Conservation (phyloP, 2,113 vertebrate species). For the Machaerirhynchus nigripectus region DNA sequence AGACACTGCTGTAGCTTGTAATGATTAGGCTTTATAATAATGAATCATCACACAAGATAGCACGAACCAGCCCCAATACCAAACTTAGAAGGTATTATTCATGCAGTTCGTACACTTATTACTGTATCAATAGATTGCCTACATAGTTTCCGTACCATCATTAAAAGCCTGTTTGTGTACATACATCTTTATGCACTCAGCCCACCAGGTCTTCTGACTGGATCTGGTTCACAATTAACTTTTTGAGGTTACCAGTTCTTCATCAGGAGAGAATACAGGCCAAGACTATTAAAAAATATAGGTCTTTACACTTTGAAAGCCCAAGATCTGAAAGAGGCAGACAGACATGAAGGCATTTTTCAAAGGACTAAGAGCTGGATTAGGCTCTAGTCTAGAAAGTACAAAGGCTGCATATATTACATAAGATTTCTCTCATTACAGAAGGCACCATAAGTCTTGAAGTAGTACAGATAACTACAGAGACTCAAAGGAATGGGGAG, state of each 20-base stretch:
- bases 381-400: neutral
- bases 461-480: neutral
- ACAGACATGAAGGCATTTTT: neutral
- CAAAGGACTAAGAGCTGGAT: neutral
- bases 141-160: neutral
- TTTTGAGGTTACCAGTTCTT: neutral
- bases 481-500: neutral
- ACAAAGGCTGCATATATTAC: neutral
- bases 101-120: neutral
- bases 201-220: neutral
- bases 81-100: neutral
- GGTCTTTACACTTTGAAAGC: neutral
- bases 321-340: neutral
- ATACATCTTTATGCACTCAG: neutral
- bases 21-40: neutral
- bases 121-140: neutral
- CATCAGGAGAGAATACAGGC: neutral
- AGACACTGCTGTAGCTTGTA: neutral
- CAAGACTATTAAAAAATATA: neutral
- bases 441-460: conserved; percentile 27
- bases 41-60: neutral
- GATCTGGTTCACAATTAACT: neutral
- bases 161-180: neutral
- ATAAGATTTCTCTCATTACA: neutral
- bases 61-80: neutral